Evolutionary conservation across 1,140 invertebrate species (phyloP).

Genomic region (Aporrectodea caliginosa): DNA sequence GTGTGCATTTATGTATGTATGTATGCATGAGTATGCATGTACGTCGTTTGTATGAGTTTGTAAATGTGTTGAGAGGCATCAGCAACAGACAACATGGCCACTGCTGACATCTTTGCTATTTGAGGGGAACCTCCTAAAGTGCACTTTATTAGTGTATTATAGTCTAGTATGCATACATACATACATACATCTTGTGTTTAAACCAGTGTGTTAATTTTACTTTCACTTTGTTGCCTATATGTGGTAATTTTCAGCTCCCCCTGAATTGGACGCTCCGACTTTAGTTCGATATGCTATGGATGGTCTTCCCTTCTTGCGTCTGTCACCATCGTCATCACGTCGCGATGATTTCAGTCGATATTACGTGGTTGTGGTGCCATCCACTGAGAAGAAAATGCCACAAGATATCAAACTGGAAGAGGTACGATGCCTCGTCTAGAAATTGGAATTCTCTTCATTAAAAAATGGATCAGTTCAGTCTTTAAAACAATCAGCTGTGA

Average conservation of each 20-base stretch:
- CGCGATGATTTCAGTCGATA: conserved; percentile 78
- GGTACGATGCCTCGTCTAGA: conserved; percentile 46
- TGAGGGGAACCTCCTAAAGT: too few species aligned
- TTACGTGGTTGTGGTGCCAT: conserved; percentile 88
- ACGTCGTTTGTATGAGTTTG: too few species aligned
- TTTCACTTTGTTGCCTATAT: not conserved
- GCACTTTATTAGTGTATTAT: too few species aligned
- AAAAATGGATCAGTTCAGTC: too few species aligned
- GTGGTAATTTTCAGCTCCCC: conserved; percentile 65
- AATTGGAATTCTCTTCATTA: not conserved
- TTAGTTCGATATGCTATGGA: conserved; percentile 57
- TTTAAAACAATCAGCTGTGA: too few species aligned
- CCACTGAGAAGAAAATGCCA: conserved; percentile 67
- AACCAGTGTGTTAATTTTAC: not conserved
- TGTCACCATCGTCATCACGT: not conserved
- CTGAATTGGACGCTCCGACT: conserved; percentile 90
- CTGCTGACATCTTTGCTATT: too few species aligned
- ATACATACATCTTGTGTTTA: not conserved
- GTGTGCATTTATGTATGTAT: too few species aligned
- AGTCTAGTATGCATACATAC: too few species aligned
- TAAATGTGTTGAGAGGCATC: too few species aligned
- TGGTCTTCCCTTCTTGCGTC: not conserved
- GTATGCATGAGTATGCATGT: too few species aligned
- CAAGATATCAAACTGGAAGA: conserved; percentile 86
- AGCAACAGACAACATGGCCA: too few species aligned